phyloP scores from a whole-genome alignment of 1,140 invertebrate species.

The Atopsyche davidsoni region DNA sequence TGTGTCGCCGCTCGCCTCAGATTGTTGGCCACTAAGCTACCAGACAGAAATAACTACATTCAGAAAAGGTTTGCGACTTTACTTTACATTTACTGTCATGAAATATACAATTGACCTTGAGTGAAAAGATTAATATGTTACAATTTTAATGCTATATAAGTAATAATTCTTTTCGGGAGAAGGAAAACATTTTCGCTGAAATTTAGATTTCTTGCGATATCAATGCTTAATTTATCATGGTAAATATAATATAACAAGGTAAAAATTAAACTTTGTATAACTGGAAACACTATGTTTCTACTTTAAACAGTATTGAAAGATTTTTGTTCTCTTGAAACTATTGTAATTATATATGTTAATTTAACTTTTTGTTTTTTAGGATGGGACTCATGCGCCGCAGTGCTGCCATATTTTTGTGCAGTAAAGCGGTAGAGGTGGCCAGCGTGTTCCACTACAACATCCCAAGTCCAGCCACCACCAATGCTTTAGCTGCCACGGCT shows the following conservation, averaged over 20 bases:
- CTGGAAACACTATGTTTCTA: no score
- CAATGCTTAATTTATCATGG: neutral
- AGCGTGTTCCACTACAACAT: slow-evolving; percentile 58
- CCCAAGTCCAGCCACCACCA: slow-evolving; percentile 49
- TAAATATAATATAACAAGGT: slow-evolving; percentile 1
- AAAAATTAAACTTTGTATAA: no score
- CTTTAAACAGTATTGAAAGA: no score
- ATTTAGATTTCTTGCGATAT: neutral
- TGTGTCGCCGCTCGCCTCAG: slow-evolving; percentile 37
- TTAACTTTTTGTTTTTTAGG: slow-evolving; percentile 39
- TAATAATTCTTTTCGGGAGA: no score
- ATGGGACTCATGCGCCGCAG: slow-evolving; percentile 53
- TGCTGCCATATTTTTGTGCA: slow-evolving; percentile 51
- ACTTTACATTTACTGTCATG: neutral
- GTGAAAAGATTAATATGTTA: neutral
- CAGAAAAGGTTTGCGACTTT: slow-evolving; percentile 35
- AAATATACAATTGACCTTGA: neutral
- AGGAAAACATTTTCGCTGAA: neutral
- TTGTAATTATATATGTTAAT: no score
- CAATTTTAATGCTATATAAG: neutral
- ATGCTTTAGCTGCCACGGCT: slow-evolving; percentile 53
- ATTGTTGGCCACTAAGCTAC: slow-evolving; percentile 41
- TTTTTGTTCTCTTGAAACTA: no score
- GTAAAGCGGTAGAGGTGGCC: slow-evolving; percentile 50
- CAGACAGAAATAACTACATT: slow-evolving; percentile 40